Evolutionary conservation across 53 echinoderm and acorn worm species (phyloP).

Genomic region (Astropecten irregularis): DNA sequence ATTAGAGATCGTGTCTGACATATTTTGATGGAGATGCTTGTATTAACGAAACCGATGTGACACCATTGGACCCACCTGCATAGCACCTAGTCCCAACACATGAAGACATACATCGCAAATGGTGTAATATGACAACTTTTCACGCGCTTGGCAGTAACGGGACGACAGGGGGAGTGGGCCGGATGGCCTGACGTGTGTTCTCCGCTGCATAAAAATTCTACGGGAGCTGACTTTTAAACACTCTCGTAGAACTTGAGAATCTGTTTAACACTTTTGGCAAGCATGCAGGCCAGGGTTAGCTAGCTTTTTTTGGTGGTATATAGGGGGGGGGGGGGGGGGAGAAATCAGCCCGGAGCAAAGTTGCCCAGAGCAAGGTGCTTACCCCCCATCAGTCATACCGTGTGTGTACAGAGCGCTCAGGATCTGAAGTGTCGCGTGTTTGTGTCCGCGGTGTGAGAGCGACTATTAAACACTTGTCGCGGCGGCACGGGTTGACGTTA

Average conservation of each 20-base stretch:
- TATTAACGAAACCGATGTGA: neutral
- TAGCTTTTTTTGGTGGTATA: too few species aligned
- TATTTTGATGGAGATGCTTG: too few species aligned
- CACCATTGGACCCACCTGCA: neutral
- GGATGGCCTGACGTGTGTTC: neutral
- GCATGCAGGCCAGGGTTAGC: constrained; percentile 29
- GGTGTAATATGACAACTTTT: constrained; percentile 23
- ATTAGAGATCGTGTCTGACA: too few species aligned
- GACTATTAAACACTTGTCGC: constrained; percentile 46
- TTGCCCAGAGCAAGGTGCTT: constrained; percentile 16
- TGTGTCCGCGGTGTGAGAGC: neutral
- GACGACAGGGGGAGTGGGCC: neutral
- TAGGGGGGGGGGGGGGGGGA: constrained; percentile 19
- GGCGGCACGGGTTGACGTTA: constrained; percentile 14
- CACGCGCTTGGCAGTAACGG: neutral
- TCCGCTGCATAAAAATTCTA: constrained; percentile 11
- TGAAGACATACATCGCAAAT: neutral
- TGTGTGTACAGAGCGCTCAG: constrained; percentile 49
- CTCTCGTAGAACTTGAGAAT: constrained; percentile 26
- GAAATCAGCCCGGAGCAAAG: constrained; percentile 17
- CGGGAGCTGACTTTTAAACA: constrained; percentile 24
- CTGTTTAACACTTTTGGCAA: constrained; percentile 36
- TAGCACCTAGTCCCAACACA: too few species aligned
- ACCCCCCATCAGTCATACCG: constrained; percentile 49
- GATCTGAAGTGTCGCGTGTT: constrained; percentile 49